Conservation (phyloP, 2,113 vertebrate species). For the Xyliphius kryptos region DNA sequence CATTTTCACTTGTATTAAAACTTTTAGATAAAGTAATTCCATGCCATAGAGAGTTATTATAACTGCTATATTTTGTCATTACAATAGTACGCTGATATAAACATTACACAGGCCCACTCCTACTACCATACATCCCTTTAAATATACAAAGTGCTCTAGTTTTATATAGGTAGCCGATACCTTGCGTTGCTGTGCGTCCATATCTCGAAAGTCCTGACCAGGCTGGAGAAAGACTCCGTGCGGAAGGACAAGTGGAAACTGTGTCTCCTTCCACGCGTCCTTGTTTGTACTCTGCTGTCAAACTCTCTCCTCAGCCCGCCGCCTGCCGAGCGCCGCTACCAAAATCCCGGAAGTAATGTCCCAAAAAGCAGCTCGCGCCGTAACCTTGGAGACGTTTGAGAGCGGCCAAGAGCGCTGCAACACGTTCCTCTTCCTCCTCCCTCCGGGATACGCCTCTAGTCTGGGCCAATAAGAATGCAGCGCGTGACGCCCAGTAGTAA, state of each 20-base stretch:
- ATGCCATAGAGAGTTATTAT: too few species aligned
- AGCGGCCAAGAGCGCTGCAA: too few species aligned
- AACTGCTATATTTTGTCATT: too few species aligned
- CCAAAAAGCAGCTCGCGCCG: slow-evolving; percentile 45
- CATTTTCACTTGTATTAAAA: too few species aligned
- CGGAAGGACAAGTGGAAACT: slow-evolving; percentile 13
- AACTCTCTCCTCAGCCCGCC: slow-evolving; percentile 56
- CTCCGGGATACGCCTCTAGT: slow-evolving; percentile 31
- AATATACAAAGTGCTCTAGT: not conserved
- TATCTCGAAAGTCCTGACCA: not conserved
- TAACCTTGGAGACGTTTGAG: slow-evolving; percentile 8
- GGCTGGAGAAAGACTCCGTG: not conserved
- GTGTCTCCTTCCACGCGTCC: slow-evolving; percentile 48
- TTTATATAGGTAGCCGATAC: slow-evolving; percentile 8
- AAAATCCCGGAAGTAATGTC: slow-evolving; percentile 59
- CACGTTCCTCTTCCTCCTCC: not conserved
- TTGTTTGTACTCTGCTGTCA: slow-evolving; percentile 63
- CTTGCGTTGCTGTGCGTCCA: not conserved
- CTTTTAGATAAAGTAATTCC: too few species aligned
- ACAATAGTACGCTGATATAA: not conserved
- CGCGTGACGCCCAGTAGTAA: too few species aligned
- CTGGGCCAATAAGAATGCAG: slow-evolving; percentile 19
- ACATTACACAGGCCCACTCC: slow-evolving; percentile 7
- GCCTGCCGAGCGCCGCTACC: slow-evolving; percentile 29
- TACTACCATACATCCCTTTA: not conserved